phyloP scores from a whole-genome alignment of 2,113 vertebrate species.

The Brevimyrus niger region DNA sequence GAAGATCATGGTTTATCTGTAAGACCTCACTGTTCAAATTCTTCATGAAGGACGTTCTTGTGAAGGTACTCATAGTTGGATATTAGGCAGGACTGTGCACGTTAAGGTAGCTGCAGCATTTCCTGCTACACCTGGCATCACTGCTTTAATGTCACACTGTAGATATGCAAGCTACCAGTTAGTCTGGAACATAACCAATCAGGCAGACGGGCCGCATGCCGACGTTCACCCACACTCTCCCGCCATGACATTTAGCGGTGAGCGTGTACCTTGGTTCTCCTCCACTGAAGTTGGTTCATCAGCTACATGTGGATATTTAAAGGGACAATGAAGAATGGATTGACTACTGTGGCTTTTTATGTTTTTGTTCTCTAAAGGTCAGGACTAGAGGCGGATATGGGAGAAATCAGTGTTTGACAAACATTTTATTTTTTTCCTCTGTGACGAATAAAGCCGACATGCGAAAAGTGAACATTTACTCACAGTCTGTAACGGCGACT shows the following conservation, averaged over 20 bases:
- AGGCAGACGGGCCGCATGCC: not conserved
- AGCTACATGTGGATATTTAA: constrained; percentile 1
- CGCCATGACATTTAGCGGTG: not conserved
- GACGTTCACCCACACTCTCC: not conserved
- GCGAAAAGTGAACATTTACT: constrained; percentile 2
- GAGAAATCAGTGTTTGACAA: not conserved
- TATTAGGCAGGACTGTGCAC: not conserved
- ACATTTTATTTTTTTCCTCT: not conserved
- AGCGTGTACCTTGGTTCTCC: not conserved
- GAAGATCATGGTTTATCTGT: not conserved
- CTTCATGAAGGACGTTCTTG: not conserved
- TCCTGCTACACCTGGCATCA: not conserved
- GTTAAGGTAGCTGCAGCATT: not conserved
- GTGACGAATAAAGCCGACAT: not conserved
- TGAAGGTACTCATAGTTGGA: not conserved
- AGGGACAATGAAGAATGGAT: not conserved
- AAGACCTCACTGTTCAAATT: not conserved
- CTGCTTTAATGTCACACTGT: not conserved
- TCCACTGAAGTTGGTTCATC: not conserved
- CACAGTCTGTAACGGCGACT: constrained; percentile 16
- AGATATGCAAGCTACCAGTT: not conserved
- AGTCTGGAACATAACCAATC: not conserved
- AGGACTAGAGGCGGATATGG: not conserved
- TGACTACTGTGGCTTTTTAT: not conserved
- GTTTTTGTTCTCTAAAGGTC: constrained; percentile 9